Percentiles rank a stretch among this genome's conserved stretches.
Evolutionary conservation across 2,888 invertebrate genomes (phyloP).

Genomic region (Watsonalla binaria): DNA sequence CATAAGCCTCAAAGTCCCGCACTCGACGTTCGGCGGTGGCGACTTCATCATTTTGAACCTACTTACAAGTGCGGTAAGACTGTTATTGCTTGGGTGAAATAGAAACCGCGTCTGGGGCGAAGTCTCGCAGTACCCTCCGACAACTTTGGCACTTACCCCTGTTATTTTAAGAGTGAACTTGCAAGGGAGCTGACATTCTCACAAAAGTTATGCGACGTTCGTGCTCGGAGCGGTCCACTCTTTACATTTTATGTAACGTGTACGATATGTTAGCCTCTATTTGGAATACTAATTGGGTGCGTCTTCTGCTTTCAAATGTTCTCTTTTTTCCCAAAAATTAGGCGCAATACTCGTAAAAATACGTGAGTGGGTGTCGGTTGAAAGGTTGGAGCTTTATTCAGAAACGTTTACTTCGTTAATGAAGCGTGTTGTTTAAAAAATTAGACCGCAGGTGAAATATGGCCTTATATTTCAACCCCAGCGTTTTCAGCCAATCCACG

Average conservation of each 20-base stretch:
- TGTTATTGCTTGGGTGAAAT: constrained; percentile 76
- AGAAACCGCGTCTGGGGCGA: constrained; percentile 67
- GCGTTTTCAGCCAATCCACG: constrained; percentile 38
- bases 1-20: constrained; percentile 79
- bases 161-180: constrained; percentile 63
- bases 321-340: constrained; percentile 41
- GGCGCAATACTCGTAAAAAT: constrained; percentile 22
- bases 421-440: not conserved
- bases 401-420: not conserved
- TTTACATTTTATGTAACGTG: constrained; percentile 74
- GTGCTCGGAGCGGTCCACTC: constrained; percentile 74
- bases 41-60: constrained; percentile 77
- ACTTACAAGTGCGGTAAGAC: constrained; percentile 70
- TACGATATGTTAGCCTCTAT: constrained; percentile 74
- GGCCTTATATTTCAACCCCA: constrained; percentile 7
- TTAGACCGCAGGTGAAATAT: constrained; percentile 3
- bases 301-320: constrained; percentile 55
- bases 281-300: constrained; percentile 76
- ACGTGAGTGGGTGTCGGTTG: constrained; percentile 14
- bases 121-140: constrained; percentile 46
- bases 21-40: constrained; percentile 59
- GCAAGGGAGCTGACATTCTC: constrained; percentile 37
- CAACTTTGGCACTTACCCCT: constrained; percentile 62
- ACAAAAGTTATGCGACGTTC: constrained; percentile 72
- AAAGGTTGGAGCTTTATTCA: constrained; percentile 9